phyloP scores from a whole-genome alignment of 2,888 invertebrate species.

The Campaea margaritaria region DNA sequence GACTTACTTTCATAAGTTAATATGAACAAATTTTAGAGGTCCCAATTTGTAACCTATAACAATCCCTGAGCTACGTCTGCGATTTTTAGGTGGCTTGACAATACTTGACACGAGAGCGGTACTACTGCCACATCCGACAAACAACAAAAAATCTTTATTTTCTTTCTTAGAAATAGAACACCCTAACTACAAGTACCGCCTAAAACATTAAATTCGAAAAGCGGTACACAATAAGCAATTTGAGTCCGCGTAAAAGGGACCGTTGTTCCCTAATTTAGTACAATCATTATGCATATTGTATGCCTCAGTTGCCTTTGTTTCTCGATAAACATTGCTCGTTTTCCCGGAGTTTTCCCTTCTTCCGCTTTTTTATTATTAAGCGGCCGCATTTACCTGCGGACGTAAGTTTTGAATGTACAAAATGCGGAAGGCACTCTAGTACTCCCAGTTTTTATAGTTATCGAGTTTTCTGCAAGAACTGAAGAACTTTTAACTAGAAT shows the following conservation, averaged over 20 bases:
- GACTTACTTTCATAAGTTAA: too few species aligned
- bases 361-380: constrained; percentile 76
- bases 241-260: constrained; percentile 67
- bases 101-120: too few species aligned
- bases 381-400: constrained; percentile 68
- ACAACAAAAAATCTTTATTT: background rate
- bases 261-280: constrained; percentile 76
- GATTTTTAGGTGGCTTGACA: too few species aligned
- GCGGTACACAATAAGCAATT: constrained; percentile 72
- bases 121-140: too few species aligned
- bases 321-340: constrained; percentile 76
- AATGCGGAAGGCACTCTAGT: constrained; percentile 45
- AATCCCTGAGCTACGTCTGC: too few species aligned
- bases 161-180: background rate
- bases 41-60: too few species aligned
- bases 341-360: constrained; percentile 67
- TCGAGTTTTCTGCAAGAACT: constrained; percentile 25
- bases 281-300: constrained; percentile 82
- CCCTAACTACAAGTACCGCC: constrained; percentile 23
- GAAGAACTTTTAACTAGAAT: background rate
- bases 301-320: constrained; percentile 75
- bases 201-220: constrained; percentile 53
- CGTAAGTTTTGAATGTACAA: constrained; percentile 65
- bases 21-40: too few species aligned
- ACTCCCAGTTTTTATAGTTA: constrained; percentile 30